Evolutionary conservation across 2,797 vertebrate genomes (phyloP).

Genomic region (Sphenodon punctatus): DNA sequence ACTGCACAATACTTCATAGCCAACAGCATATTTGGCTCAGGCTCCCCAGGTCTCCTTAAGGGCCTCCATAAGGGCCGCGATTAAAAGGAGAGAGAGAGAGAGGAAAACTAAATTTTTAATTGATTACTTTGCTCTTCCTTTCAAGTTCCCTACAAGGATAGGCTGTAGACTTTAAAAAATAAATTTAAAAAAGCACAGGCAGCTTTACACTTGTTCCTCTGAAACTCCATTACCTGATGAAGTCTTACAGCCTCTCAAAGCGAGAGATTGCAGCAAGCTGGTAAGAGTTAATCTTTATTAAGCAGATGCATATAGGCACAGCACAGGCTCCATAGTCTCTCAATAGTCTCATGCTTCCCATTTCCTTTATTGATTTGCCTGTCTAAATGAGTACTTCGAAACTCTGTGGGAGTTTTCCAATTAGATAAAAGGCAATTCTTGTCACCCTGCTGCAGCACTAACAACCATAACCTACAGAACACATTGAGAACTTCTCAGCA

Average conservation of each 20-base stretch:
- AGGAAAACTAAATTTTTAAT: too few relatives aligned
- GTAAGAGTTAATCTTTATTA: slow-evolving; percentile 72
- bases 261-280: neutral
- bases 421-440: slow-evolving; percentile 81
- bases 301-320: slow-evolving; percentile 39
- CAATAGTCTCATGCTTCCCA: slow-evolving; percentile 55
- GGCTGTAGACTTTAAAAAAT: neutral
- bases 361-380: slow-evolving; percentile 77
- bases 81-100: too few relatives aligned
- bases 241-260: neutral
- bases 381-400: slow-evolving; percentile 75
- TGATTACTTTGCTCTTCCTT: neutral
- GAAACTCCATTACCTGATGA: neutral
- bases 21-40: too few relatives aligned
- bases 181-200: too few relatives aligned
- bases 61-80: too few relatives aligned
- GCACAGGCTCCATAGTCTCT: slow-evolving; percentile 3
- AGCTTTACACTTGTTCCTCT: neutral
- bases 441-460: slow-evolving; percentile 66
- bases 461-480: slow-evolving; percentile 61
- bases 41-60: too few relatives aligned
- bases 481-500: slow-evolving; percentile 63
- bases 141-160: neutral
- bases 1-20: too few relatives aligned
- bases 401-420: slow-evolving; percentile 79